Base-by-base conservation (phyloP, 1,140 invertebrate genomes). In the Drosophila takahashii region DNA sequence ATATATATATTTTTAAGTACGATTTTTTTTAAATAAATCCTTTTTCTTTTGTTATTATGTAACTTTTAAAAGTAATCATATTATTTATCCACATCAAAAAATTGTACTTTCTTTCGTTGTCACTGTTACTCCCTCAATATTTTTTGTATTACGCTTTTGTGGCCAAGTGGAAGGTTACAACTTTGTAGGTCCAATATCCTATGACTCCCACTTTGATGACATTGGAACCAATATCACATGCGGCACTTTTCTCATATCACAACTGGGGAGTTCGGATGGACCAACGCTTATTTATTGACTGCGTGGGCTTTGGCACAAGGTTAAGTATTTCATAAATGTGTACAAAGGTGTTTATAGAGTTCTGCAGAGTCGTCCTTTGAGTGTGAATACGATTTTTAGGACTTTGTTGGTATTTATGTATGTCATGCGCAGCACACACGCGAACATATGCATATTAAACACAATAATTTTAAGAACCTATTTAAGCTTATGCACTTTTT, bases 401-500 rank as follows among this genome's bases (percentile, higher is more conserved):
- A 27, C 26, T 48, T 48, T 29, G 27, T 48, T 48, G 45, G 45
- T 29, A 48, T 48, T 29, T 48, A 48, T 48, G n/a, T 48, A 29
- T 48, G 26, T 29, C 45, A 29, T 50, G 48, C 29, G 48, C 48
- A 50, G 8, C 48, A 16, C 18, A 50, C 48, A 50, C 29, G 48
- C 29, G 5, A 50, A 18, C 48, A 50, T 50, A 50, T 50, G 48
- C 48, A 50, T 34, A 50, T 50, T 50, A 50, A 32, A 50, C 48
- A 16, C 15, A 50, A 16, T 15, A 50, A 34, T 50, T 0, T 50
- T 34, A 34, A 50, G 7, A 50, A 15, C 9, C 4, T 18, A 15
- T 16, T 29, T 11, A 29, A n/a, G 34, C 1, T 34, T 34, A 34
- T 16, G 27, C 48, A 50, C 47, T 32, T 32, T 32, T 34, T 8